Evolutionary conservation across 2,888 invertebrate species (phyloP), one percentile per base, ranked within the genome.

Genomic region (Epistrophe grossulariae): DNA sequence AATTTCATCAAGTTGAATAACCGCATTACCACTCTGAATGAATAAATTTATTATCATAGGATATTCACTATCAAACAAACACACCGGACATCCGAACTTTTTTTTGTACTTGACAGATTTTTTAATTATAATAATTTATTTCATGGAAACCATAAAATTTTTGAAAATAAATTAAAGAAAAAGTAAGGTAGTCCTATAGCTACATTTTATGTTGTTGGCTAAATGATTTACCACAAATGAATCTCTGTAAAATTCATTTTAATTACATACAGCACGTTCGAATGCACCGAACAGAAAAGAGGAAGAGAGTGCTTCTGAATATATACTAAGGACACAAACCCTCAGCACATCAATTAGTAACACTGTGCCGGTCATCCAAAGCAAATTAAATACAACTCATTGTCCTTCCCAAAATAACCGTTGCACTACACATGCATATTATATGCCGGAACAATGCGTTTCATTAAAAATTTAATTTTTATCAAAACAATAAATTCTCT

Each of bases 291-390:
- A 50, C 66, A 35, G 31, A n/a, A 11, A 28, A 15, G 19, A 28
- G 40, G 10, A 28, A 40, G 19, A 50, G 35, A 17, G 35, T 7
- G 24, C 48, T 13, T 28, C 24, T 24, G 19, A n/a, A n/a, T n/a
- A n/a, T 3, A 4, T 15, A 28, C 45, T 45, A 45, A 62, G 31
- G 15, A 24, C 24, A 70, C 17, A 24, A 35, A 24, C 50, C 73
- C 48, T 68, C 48, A 57, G 45, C 38, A 72, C 77, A 80, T 80
- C 80, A 80, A 84, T 84, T 84, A 77, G 80, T 77, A 72, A 77
- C 72, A 80, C 72, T 68, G 71, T 72, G 45, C 60, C 66, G 80
- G 71, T n/a, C 66, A 60, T 68, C 38, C 52, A 70, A 59, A 62
- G 48, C 68, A 55, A 77, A 80, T 48, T 43, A 40, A 79, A 62